Evolutionary conservation across 2,113 vertebrate species (phyloP).

Genomic region (Percina caprodes): DNA sequence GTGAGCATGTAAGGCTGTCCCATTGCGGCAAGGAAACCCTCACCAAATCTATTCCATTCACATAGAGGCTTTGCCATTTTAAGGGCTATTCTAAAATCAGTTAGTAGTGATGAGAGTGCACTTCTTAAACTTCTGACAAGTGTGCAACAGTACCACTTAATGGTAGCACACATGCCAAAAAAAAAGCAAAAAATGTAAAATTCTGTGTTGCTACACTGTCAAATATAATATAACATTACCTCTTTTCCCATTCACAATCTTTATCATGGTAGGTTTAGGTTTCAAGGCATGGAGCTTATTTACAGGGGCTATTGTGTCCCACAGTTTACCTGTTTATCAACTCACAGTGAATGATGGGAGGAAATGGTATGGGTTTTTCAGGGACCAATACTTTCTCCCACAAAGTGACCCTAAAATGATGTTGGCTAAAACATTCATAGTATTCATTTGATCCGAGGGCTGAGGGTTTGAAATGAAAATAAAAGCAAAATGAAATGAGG

Average conservation of each 20-base stretch:
- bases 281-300: background rate
- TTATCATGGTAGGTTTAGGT: background rate
- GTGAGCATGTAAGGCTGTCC: background rate
- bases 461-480: conserved; percentile 18
- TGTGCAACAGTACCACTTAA: background rate
- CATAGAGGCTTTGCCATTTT: background rate
- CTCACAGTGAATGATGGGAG: conserved; percentile 8
- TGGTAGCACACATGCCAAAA: background rate
- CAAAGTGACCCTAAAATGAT: conserved; percentile 10
- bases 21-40: background rate
- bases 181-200: background rate
- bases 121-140: background rate
- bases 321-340: background rate
- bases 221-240: background rate
- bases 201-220: background rate
- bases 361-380: background rate
- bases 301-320: background rate
- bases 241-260: background rate
- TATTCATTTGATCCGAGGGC: conserved; percentile 11
- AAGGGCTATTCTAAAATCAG: background rate
- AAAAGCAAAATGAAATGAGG: background rate
- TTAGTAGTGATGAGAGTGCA: background rate
- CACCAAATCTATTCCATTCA: too few species aligned
- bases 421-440: background rate
- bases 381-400: background rate